These are phyloP conservation scores for Hydrolagus affinis DNA, from an alignment of 2,113 vertebrate species.

Conservation along the genomic window DNA sequence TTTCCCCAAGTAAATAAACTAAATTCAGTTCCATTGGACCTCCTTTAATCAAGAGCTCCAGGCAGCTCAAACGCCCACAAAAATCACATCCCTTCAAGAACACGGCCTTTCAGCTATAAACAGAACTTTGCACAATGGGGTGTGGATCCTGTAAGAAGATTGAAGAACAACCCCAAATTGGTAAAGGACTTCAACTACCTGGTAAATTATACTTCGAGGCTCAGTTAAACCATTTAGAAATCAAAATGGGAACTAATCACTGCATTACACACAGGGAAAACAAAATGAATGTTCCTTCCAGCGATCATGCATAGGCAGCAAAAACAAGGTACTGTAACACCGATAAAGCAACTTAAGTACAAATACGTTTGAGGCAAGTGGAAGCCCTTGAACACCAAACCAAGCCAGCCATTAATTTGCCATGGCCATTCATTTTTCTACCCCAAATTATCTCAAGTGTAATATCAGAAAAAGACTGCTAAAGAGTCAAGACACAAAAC, in stretches of 20 bases:
- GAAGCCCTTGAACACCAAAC: background rate
- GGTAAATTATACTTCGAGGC: background rate
- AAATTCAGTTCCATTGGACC: background rate
- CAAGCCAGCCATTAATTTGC: background rate
- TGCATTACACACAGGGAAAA: background rate
- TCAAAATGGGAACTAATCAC: background rate
- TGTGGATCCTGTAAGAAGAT: background rate
- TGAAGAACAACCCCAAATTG: background rate
- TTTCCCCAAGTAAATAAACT: background rate
- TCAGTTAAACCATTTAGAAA: background rate
- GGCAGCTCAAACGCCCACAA: background rate
- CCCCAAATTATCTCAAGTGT: background rate
- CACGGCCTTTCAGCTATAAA: background rate
- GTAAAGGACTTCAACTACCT: background rate
- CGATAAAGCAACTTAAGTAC: background rate
- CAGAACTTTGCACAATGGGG: background rate
- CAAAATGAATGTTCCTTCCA: background rate
- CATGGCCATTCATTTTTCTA: background rate
- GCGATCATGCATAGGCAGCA: background rate
- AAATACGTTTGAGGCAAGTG: background rate
- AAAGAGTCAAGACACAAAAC: background rate
- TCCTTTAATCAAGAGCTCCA: background rate
- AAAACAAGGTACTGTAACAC: background rate
- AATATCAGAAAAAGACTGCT: background rate
- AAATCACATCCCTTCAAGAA: background rate